A percentile compares a stretch with the other conserved stretches of the same genome.
Conservation (phyloP, 1,140 invertebrate species). For the Scaptodrosophila lebanonensis region DNA sequence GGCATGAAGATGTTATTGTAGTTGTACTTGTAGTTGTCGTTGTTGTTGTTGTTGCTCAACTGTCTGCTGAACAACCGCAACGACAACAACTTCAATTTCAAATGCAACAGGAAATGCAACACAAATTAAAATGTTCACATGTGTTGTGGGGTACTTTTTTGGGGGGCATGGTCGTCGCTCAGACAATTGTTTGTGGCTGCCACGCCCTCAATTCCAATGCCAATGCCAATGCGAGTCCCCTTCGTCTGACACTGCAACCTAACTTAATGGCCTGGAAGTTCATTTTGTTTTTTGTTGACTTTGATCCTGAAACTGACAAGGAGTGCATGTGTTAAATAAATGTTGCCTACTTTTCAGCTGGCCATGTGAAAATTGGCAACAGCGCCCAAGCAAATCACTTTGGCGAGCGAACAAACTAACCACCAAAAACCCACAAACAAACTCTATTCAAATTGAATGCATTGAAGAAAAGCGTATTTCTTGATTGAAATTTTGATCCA, state of each 20-base stretch:
- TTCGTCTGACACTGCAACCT: too few relatives aligned
- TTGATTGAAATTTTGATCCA: too few relatives aligned
- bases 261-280: conserved; percentile 26
- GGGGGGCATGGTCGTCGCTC: conserved; percentile 7
- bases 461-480: too few relatives aligned
- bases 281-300: conserved; percentile 22
- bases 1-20: conserved; percentile 22
- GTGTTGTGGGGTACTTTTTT: conserved; percentile 25
- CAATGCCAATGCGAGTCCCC: background rate
- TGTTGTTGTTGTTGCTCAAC: background rate
- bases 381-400: conserved; percentile 3
- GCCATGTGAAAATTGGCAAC: conserved; percentile 29
- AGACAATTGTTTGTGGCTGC: conserved; percentile 36
- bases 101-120: conserved; percentile 67
- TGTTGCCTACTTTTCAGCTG: conserved; percentile 14
- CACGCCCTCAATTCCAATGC: conserved; percentile 24
- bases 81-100: too few relatives aligned
- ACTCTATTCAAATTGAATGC: too few relatives aligned
- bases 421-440: too few relatives aligned
- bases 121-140: conserved; percentile 63
- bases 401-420: too few relatives aligned
- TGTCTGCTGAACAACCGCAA: too few relatives aligned
- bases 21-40: background rate
- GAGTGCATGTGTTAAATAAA: background rate
- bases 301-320: conserved; percentile 19